A percentile compares a stretch with the other conserved stretches of the same genome.
Evolutionary conservation across 2,113 vertebrate genomes (phyloP).

Genomic region (Chaetorhynchus papuensis): DNA sequence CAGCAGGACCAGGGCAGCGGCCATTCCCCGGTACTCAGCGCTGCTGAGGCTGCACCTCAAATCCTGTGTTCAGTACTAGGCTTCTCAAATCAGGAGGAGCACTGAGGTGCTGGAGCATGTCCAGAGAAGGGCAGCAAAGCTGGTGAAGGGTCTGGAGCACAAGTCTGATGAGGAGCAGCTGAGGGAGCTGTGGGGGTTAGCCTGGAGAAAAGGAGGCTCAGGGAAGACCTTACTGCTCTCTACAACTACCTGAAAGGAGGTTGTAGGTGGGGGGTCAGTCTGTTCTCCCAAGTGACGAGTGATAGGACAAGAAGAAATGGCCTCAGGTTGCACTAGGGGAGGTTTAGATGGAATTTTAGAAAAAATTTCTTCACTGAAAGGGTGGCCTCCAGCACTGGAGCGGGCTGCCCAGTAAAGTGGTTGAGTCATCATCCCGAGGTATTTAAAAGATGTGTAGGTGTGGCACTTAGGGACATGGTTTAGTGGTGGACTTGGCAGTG

Average conservation of each 20-base stretch:
- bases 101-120: neutral
- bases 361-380: neutral
- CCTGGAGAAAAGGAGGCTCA: neutral
- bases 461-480: neutral
- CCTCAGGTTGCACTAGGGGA: neutral
- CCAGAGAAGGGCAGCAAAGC: neutral
- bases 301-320: neutral
- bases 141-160: neutral
- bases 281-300: neutral
- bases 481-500: neutral
- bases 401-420: neutral
- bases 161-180: neutral
- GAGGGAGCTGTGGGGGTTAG: neutral
- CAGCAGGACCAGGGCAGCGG: neutral
- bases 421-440: neutral
- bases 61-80: neutral
- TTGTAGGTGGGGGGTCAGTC: too few relatives aligned
- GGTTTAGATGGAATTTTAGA: neutral
- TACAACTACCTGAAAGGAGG: neutral
- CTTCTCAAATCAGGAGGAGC: neutral
- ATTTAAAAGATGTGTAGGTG: neutral
- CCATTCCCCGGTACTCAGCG: rapidly evolving
- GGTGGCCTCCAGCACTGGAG: neutral
- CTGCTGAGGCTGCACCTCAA: neutral
- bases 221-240: neutral